Percentiles rank a stretch among this genome's conserved stretches.
Evolutionary conservation across 2,113 vertebrate genomes (phyloP).

Genomic region (Mirounga angustirostris): DNA sequence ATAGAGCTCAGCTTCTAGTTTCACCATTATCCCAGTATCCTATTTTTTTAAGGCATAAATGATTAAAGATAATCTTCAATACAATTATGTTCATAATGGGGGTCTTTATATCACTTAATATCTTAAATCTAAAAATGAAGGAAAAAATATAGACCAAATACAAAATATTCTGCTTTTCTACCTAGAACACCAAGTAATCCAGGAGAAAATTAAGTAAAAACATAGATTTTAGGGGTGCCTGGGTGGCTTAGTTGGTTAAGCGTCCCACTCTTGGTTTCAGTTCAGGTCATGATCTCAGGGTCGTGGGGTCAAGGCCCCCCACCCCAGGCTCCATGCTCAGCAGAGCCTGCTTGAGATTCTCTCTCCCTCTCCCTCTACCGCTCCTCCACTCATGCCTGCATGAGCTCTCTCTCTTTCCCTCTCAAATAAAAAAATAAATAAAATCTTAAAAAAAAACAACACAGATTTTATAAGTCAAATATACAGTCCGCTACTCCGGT

Average conservation of each 20-base stretch:
- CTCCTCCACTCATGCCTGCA: background rate
- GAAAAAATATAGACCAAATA: background rate
- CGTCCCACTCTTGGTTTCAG: background rate
- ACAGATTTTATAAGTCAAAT: background rate
- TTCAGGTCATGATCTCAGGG: background rate
- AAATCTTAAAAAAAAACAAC: background rate
- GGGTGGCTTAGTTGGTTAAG: background rate
- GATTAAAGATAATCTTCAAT: conserved; percentile 34
- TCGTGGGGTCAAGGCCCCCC: background rate
- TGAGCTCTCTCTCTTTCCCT: background rate
- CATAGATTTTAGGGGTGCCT: background rate
- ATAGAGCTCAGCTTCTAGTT: background rate
- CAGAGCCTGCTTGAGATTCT: background rate
- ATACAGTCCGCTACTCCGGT: background rate
- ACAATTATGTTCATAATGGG: conserved; percentile 2
- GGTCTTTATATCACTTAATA: background rate
- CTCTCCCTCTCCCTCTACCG: background rate
- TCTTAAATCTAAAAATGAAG: background rate
- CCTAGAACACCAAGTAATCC: background rate
- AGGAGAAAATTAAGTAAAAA: conserved; percentile 15
- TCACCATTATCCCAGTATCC: background rate
- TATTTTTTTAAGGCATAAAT: background rate
- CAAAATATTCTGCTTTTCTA: conserved; percentile 40
- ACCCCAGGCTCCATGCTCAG: background rate
- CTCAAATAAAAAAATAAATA: background rate